These are phyloP conservation scores for Porites cylindrica DNA, from an alignment of 92 coral and sea anemone species.

Conservation along the genomic window DNA sequence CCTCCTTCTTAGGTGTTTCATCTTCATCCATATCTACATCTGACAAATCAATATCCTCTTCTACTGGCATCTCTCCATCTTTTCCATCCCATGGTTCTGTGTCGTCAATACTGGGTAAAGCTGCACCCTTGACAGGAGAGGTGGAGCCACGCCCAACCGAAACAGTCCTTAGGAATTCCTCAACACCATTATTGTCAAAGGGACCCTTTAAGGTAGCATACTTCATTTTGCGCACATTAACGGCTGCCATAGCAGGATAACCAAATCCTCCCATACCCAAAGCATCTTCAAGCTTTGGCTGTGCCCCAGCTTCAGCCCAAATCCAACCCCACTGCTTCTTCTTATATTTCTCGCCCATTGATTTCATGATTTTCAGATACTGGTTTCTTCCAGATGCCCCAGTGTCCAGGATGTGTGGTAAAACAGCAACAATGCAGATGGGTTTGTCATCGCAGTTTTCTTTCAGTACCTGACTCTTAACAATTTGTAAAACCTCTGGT, in stretches of 20 bases:
- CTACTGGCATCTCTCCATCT: constrained; percentile 93
- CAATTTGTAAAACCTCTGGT: constrained; percentile 82
- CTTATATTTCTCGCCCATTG: constrained; percentile 96
- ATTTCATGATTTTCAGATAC: constrained; percentile 82
- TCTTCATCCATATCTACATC: constrained; percentile 95
- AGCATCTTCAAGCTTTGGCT: constrained; percentile 90
- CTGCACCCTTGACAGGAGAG: constrained; percentile 79
- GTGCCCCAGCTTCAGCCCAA: constrained; percentile 97
- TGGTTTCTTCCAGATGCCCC: constrained; percentile 92
- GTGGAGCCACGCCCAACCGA: constrained; percentile 99
- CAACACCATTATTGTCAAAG: constrained; percentile 91
- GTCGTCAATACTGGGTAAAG: constrained; percentile 76
- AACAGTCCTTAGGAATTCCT: constrained; percentile 92
- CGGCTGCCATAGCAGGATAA: constrained; percentile 95
- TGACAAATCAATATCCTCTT: constrained; percentile 94
- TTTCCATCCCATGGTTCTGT: constrained; percentile 94
- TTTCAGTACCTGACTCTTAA: constrained; percentile 57
- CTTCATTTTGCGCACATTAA: constrained; percentile 89
- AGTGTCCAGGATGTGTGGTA: constrained; percentile 94
- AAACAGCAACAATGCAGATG: constrained; percentile 85
- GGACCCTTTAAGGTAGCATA: constrained; percentile 87
- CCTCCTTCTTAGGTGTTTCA: constrained; percentile 77
- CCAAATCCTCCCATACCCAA: constrained; percentile 98
- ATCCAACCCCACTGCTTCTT: constrained; percentile 94
- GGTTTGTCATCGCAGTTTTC: constrained; percentile 91